Base-by-base conservation (phyloP, 1,140 invertebrate species). In the Teleogryllus occipitalis region DNA sequence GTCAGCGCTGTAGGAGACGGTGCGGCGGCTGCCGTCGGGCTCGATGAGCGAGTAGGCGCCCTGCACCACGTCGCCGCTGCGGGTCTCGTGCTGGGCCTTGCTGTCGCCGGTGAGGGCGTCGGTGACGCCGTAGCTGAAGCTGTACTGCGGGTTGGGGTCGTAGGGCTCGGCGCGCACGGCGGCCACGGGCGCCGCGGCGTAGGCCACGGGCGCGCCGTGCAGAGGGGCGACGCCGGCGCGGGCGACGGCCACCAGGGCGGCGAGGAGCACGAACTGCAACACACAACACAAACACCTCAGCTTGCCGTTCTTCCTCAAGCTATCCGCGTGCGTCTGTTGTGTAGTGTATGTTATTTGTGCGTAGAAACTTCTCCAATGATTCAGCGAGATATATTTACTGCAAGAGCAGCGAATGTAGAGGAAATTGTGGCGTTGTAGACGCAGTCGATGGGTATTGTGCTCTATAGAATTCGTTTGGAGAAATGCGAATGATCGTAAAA, bases 21-120 rank as follows among this genome's bases (percentile, higher is more conserved):
- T 88, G 80, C 89, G 87, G 46, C 86, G 85, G 76, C 87, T 88
- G 81, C 90, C 90, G 81, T 90, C 90, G 75, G 90, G 86, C 80
- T 90, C 89, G 79, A 89, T 84, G 75, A 90, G 83, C 15, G 87
- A 88, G 86, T 90, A 90, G 80, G 87, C 87, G 7, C 89, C 89
- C 78, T 87, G 87, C 15, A 90, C 89, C 47, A 88, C 79, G 81
- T 90, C 89, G 7, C 89, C 89, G 76, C 88, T 86, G 0, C 89
- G 87, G 54, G 84, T 85, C 80, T 90, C 89, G 73, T 88, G 85
- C 80, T 89, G 88, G 76, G 84, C 87, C 83, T 90, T 90, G 27
- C 85, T 84, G 81, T 90, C 89, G 0, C 90, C 88, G 82, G 87
- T 90, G 80, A 87, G 82, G 7, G 84, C 82, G 76, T 90, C 89